phyloP scores from a whole-genome alignment of 1,140 invertebrate genomes.

The Zaprionus inermis region DNA sequence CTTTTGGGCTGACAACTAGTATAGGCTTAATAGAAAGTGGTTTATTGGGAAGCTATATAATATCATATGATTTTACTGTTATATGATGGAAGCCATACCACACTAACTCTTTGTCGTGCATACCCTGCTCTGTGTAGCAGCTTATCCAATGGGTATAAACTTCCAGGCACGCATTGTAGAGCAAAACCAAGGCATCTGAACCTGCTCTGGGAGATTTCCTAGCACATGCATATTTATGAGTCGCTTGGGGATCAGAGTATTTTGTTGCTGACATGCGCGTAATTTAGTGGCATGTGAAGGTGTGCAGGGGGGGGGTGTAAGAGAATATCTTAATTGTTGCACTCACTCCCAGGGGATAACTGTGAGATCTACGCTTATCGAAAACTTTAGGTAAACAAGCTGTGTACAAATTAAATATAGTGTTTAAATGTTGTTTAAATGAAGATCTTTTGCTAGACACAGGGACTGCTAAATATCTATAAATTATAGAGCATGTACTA shows the following conservation, averaged over 20 bases:
- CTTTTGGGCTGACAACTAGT: slow-evolving; percentile 19
- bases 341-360: slow-evolving; percentile 5
- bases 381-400: background rate
- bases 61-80: too few relatives aligned
- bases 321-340: slow-evolving; percentile 46
- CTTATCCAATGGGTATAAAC: slow-evolving; percentile 25
- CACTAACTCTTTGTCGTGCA: background rate
- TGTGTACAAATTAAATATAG: background rate
- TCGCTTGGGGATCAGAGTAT: slow-evolving; percentile 53
- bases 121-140: background rate
- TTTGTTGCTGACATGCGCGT: slow-evolving; percentile 37
- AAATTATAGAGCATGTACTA: background rate
- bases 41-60: too few relatives aligned
- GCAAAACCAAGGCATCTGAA: slow-evolving; percentile 14
- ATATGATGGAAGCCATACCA: too few relatives aligned
- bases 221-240: slow-evolving; percentile 54
- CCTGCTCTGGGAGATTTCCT: slow-evolving; percentile 47
- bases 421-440: background rate
- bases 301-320: background rate
- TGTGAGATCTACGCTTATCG: background rate
- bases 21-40: too few relatives aligned
- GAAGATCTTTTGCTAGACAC: background rate
- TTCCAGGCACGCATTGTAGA: slow-evolving; percentile 35
- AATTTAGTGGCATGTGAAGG: slow-evolving; percentile 38
- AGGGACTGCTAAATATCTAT: background rate